phyloP scores from a whole-genome alignment of 2,888 invertebrate genomes.

The Eudemis profundana region DNA sequence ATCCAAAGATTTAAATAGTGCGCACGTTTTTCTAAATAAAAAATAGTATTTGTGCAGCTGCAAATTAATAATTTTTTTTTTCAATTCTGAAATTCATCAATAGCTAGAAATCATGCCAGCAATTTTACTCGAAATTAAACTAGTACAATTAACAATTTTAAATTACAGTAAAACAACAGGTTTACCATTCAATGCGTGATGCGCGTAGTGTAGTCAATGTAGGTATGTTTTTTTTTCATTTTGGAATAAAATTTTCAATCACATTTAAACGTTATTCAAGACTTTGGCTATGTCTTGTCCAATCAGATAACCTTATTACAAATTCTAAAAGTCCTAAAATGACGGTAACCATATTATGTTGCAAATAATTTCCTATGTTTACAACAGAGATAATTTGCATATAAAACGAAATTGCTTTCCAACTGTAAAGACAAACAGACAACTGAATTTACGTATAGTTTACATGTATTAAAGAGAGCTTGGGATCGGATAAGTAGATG shows the following conservation, averaged over 20 bases:
- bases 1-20: background rate
- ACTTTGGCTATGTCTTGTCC: no score
- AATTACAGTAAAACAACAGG: no score
- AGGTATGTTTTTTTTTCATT: no score
- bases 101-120: no score
- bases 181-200: no score
- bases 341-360: background rate
- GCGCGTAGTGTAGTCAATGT: no score
- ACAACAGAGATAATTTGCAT: background rate
- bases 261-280: no score
- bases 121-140: no score
- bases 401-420: slow-evolving; percentile 24
- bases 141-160: background rate
- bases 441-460: slow-evolving; percentile 16
- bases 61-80: no score
- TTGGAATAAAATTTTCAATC: no score
- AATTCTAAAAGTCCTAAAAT: background rate
- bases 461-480: slow-evolving; percentile 31
- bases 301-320: background rate
- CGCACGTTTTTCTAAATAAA: background rate
- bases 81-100: no score
- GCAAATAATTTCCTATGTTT: background rate
- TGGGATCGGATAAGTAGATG: slow-evolving; percentile 58
- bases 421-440: slow-evolving; percentile 12
- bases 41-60: no score